Evolutionary conservation across 2,113 vertebrate genomes (phyloP).

Genomic region (Cebus imitator): DNA sequence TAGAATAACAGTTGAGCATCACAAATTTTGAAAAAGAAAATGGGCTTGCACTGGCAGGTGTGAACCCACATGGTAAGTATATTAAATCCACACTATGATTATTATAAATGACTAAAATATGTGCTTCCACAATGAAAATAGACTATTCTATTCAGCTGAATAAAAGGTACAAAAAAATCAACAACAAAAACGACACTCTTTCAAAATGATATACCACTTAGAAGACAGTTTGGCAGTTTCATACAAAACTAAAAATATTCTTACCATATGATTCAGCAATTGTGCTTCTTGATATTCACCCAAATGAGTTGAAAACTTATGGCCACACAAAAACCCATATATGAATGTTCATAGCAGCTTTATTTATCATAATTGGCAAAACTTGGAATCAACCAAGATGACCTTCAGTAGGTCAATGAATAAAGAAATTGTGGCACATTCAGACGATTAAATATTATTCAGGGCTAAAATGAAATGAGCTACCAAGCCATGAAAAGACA

Average conservation of each 20-base stretch:
- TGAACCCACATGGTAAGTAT: background rate
- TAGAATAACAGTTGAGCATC: background rate
- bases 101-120: background rate
- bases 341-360: background rate
- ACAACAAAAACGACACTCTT: background rate
- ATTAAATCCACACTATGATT: background rate
- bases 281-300: background rate
- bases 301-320: background rate
- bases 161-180: background rate
- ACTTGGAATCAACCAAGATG: background rate
- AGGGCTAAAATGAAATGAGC: background rate
- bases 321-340: background rate
- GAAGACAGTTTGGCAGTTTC: background rate
- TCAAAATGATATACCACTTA: background rate
- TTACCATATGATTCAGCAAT: background rate
- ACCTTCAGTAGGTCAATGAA: background rate
- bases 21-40: background rate
- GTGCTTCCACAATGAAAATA: background rate
- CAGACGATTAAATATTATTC: background rate
- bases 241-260: background rate
- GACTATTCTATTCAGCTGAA: background rate
- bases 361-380: background rate
- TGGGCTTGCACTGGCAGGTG: background rate
- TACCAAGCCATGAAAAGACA: background rate
- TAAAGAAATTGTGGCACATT: background rate